These are phyloP conservation scores for Rousettus leschenaultii DNA, from an alignment of 2,113 vertebrate species.

Conservation along the genomic window DNA sequence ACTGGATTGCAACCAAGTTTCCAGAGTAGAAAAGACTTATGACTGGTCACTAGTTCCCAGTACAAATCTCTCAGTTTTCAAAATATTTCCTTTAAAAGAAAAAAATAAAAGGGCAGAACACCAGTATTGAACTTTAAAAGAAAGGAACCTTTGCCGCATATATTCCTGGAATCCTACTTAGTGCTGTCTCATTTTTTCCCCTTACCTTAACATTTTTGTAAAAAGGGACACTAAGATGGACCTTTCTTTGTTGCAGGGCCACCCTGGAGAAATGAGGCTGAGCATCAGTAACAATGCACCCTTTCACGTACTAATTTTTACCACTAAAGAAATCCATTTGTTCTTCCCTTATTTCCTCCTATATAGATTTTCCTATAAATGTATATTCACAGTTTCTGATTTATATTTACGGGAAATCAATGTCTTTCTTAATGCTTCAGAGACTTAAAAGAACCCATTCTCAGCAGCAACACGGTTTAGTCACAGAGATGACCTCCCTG, in stretches of 20 bases:
- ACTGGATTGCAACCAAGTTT: slow-evolving; percentile 70
- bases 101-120: slow-evolving; percentile 10
- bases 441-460: not conserved
- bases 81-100: slow-evolving; percentile 68
- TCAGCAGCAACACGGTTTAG: not conserved
- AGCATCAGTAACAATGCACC: not conserved
- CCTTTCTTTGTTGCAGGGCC: not conserved
- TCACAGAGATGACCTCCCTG: not conserved
- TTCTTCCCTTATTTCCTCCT: slow-evolving; percentile 26
- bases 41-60: slow-evolving; percentile 63
- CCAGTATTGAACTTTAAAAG: slow-evolving; percentile 48
- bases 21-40: slow-evolving; percentile 58
- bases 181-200: not conserved
- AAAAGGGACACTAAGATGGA: not conserved
- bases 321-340: not conserved
- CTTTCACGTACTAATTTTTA: not conserved
- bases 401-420: slow-evolving; percentile 44
- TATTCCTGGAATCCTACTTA: slow-evolving; percentile 44
- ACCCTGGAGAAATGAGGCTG: not conserved
- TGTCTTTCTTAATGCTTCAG: slow-evolving; percentile 1
- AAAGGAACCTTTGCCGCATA: not conserved
- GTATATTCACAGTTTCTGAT: slow-evolving; percentile 39
- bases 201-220: slow-evolving; percentile 14
- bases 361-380: slow-evolving; percentile 58
- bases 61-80: slow-evolving; percentile 65